phyloP scores from a whole-genome alignment of 2,113 vertebrate species.

The Arvicanthis niloticus region DNA sequence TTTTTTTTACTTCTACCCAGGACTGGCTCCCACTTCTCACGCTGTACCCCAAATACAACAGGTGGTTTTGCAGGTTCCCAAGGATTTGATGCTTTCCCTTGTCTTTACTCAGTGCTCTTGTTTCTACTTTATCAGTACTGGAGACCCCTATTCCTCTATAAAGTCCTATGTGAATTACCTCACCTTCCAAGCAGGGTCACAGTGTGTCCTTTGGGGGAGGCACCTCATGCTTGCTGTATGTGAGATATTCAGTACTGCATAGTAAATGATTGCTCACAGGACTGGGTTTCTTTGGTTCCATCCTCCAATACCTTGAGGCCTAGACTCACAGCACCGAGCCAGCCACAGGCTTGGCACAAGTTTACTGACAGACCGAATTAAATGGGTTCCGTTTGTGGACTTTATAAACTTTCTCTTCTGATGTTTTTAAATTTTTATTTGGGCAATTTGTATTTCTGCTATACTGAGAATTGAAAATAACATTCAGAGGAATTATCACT shows the following conservation, averaged over 20 bases:
- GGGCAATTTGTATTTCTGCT: background rate
- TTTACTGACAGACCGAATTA: background rate
- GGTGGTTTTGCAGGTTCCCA: background rate
- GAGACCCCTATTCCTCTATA: too few species aligned
- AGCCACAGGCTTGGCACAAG: background rate
- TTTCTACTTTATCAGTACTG: background rate
- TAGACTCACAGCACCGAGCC: background rate
- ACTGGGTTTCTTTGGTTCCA: background rate
- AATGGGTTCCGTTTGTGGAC: background rate
- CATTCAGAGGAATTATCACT: background rate
- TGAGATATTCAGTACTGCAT: background rate
- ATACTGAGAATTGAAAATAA: background rate
- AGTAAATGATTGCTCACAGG: background rate
- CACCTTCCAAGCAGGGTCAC: background rate
- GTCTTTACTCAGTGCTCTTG: background rate
- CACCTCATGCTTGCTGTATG: background rate
- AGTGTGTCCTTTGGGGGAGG: background rate
- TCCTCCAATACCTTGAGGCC: background rate
- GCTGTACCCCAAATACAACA: background rate
- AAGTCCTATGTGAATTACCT: background rate
- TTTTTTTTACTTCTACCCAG: background rate
- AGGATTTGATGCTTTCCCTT: background rate
- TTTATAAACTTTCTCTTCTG: background rate
- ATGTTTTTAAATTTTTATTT: background rate
- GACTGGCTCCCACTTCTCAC: background rate